Evolutionary conservation across 2,797 vertebrate species (phyloP), one percentile per base, ranked within the genome.

Genomic region (Mormyrus proboscirostris): DNA sequence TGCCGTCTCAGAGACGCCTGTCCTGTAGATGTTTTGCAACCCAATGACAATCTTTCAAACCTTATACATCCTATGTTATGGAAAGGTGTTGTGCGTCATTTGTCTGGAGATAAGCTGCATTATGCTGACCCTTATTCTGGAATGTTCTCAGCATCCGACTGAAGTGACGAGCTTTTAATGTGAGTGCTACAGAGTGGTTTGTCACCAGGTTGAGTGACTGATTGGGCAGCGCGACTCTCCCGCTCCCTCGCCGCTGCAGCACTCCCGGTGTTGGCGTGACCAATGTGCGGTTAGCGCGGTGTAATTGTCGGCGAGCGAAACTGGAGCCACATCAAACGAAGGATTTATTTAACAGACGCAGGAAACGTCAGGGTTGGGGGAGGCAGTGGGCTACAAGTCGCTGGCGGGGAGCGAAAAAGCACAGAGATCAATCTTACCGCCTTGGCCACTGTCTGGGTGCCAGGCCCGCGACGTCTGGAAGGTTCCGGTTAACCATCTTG

Each of bases 351-450:
- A 79, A 44, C 73, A 7, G 73, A 44, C 2, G 5, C 14, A 16
- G 73, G 38, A 44, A 79, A 79, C 33, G 62, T 29, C 4, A 4
- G 62, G 29, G 62, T 65, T 3, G 59, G 53, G 4, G 16, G 1
- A 6, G 33, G 69, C 12, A 76, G 69, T 76, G 2, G 33, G 69
- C 33, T 76, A 76, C 33, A 19, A 76, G 69, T 76, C 69, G 14
- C 69, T 41, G 29, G 19, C 69, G 89, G 83, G 51, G 44, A 65
- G 57, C 88, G 86, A 79, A 76, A 82, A 50, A 84, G 38, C 29
- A 19, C 38, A 38, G 6, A 19, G 82, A 50, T 84, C 33, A 38
- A 47, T 50, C 22, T 84, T n/a, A 7, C 9, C 47, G 16, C 41
- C 47, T 41, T 41, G 69, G 33, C 69, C 38, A 41, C 38, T 10